These are phyloP conservation scores for Orthonevra nobilis DNA, from an alignment of 2,888 invertebrate species.

Conservation along the genomic window DNA sequence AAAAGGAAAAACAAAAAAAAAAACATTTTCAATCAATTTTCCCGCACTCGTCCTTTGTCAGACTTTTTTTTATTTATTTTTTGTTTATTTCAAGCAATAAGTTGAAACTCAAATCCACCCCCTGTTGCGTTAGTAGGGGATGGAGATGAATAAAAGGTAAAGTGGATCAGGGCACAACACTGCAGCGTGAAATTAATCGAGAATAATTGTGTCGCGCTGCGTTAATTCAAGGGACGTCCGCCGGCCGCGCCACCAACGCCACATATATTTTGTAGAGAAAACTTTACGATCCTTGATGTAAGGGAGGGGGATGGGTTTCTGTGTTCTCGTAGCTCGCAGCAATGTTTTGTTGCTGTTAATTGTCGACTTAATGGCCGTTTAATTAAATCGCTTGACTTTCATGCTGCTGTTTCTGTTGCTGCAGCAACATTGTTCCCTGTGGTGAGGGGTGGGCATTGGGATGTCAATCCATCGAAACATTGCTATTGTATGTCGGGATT, in stretches of 20 bases:
- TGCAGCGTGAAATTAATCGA: slow-evolving; percentile 70
- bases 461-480: slow-evolving; percentile 15
- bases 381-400: slow-evolving; percentile 78
- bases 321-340: slow-evolving; percentile 61
- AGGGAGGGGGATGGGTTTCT: slow-evolving; percentile 20
- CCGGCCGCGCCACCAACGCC: slow-evolving; percentile 23
- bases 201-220: slow-evolving; percentile 70
- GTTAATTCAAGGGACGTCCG: slow-evolving; percentile 54
- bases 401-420: slow-evolving; percentile 39
- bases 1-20: slow-evolving; percentile 26
- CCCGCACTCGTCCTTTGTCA: slow-evolving; percentile 13
- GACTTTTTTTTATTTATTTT: slow-evolving; percentile 14
- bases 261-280: slow-evolving; percentile 2
- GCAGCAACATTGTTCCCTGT: slow-evolving; percentile 8
- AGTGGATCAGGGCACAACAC: slow-evolving; percentile 65
- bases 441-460: slow-evolving; percentile 3
- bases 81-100: slow-evolving; percentile 33
- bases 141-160: slow-evolving; percentile 28
- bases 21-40: slow-evolving; percentile 70
- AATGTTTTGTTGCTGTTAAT: slow-evolving; percentile 76
- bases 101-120: slow-evolving; percentile 60
- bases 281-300: slow-evolving; percentile 13
- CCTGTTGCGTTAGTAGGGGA: slow-evolving; percentile 63
- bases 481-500: slow-evolving; percentile 28
- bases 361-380: slow-evolving; percentile 79